Base-by-base conservation (phyloP, 2,113 vertebrate species). In the Ptychochromis oligacanthus region DNA sequence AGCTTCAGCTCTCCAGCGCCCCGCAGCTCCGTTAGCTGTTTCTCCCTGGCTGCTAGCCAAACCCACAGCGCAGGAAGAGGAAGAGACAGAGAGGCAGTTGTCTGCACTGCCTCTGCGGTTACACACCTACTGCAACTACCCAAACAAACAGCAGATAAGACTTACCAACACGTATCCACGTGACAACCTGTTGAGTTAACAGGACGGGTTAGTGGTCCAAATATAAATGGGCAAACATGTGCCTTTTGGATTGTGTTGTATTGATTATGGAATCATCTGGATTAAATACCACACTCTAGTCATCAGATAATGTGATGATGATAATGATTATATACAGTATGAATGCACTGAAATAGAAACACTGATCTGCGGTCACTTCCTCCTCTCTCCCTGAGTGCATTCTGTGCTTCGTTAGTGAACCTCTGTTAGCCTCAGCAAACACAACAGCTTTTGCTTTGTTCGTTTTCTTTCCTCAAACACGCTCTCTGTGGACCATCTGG, bases 401-500 rank as follows among this genome's bases (percentile, higher is more conserved):
- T 65, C 78, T 79, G 43, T 13, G 28, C 28, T 1, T 67, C 49
- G 75, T 57, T 79, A 22, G 49, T 62, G 26, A 3, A 61, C 10
- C 26, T 14, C 12, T 49, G 34, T 76, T 8, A 52, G 31, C 28
- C 38, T 54, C 20, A 6, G 31, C 74, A 88, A 62, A 72, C 28
- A 31, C 28, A 2, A 31, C 22, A 28, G 64, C 34, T 13, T 79
- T 60, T 46, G 22, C 46, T 82, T 82, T 81, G 77, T 85, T 58
- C 0, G 1, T 75, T 61, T 78, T 79, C 46, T 57, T 31, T 11
- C 5, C 12, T 57, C 65, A 52, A 82, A 38, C n/a, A 60, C 14
- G 55, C 2, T 34, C 20, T 80, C 46, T 78, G 60, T 26, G 8
- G 17, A 34, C 49, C 85, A 92, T 89, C 81, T 91, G 91, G 89